Percentiles rank a stretch among this genome's conserved stretches.
Conservation (phyloP, 2,113 vertebrate species). For the Hemicordylus capensis region DNA sequence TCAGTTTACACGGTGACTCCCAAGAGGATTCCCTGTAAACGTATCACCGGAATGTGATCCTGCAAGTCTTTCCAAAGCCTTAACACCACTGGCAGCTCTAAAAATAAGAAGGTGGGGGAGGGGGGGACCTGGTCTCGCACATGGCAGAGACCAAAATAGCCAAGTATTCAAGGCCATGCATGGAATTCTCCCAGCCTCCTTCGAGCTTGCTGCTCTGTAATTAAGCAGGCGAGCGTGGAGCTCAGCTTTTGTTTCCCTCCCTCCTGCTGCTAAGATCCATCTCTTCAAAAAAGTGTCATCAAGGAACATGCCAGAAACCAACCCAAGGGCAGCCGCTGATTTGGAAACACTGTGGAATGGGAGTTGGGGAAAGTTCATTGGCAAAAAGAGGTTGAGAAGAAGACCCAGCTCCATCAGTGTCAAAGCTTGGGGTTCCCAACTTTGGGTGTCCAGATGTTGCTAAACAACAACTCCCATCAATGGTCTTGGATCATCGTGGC, state of each 20-base stretch:
- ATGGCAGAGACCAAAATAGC: neutral
- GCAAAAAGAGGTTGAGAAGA: neutral
- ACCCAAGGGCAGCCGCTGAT: constrained; percentile 12
- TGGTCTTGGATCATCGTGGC: no score
- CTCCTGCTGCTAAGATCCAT: neutral
- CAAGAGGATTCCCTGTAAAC: constrained; percentile 45
- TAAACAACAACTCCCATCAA: no score
- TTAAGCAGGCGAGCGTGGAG: neutral
- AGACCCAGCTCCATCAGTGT: neutral
- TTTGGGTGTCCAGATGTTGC: no score
- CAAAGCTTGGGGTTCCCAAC: no score
- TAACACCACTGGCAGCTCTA: constrained; percentile 29
- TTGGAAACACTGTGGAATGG: constrained; percentile 8
- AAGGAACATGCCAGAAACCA: constrained; percentile 7
- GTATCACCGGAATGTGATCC: neutral
- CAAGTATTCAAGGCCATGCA: rapidly evolving
- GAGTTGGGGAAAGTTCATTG: neutral
- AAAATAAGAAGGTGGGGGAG: constrained; percentile 43
- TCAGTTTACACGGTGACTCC: constrained; percentile 44
- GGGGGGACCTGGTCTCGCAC: neutral
- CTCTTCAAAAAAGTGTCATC: neutral
- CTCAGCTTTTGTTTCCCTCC: neutral
- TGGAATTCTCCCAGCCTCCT: no score
- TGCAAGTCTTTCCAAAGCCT: neutral
- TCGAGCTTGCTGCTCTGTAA: rapidly evolving